Base-by-base conservation (phyloP, 2,888 invertebrate species). In the Brachylomia viminalis region DNA sequence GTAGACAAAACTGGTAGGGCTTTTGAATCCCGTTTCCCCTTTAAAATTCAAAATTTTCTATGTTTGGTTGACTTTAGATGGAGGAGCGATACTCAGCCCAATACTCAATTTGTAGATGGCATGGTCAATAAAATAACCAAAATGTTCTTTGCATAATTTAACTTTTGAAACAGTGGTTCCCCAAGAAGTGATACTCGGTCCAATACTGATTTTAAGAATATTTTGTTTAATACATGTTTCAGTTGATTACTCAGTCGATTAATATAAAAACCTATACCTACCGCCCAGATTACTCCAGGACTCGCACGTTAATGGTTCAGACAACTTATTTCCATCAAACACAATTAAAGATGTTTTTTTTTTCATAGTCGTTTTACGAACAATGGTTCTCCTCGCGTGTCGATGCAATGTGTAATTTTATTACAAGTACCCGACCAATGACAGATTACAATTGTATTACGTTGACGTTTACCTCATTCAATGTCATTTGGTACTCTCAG, bases 381-480 rank as follows among this genome's bases (percentile, higher is more conserved):
- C 91, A 91, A 91, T 91, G 85, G 90, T 59, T 83, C 74, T 78
- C 74, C 70, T 91, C 87, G 91, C 91, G 91, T 91, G 91, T 84
- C 81, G 82, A 72, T 83, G 86, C 86, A 87, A 86, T 89, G 87
- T 89, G 88, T 90, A 89, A 91, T 91, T 91, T 91, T 83, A 85
- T 87, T 82, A 83, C 88, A 87, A 87, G 88, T 88, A 87, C 84
- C 77, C 69, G 66, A 84, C 86, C 83, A 87, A 87, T 88, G 83
- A 83, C 86, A 81, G 83, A 80, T 83, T 82, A 85, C 87, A 87
- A 89, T 91, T 87, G 91, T 87, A 87, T 84, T 74, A 80, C 76
- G 75, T 72, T 82, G 79, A 83, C 79, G 79, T 89, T 86, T 89
- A 83, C 87, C 73, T 78, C 83, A 75, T 54, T 87, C 89, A 91